Percentiles rank a stretch among this genome's conserved stretches.
These are phyloP conservation scores for Cotesia congregata DNA, from an alignment of 2,888 invertebrate species.

Conservation along the genomic window DNA sequence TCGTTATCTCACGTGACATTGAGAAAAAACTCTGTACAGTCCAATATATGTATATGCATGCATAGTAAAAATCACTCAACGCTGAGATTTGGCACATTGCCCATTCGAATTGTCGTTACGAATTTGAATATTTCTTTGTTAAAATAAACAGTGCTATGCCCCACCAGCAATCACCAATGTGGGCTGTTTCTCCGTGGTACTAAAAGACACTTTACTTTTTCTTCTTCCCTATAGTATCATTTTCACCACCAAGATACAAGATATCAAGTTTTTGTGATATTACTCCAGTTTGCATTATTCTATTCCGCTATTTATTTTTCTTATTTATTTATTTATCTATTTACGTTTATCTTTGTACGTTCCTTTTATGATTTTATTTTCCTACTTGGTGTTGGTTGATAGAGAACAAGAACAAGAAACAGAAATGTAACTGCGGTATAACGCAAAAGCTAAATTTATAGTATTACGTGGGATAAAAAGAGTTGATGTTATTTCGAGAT, in stretches of 20 bases:
- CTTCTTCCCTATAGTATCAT: neutral
- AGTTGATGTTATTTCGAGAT: neutral
- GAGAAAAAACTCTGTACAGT: slow-evolving; percentile 42
- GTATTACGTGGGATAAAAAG: neutral
- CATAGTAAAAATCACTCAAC: slow-evolving; percentile 51
- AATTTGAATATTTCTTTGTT: slow-evolving; percentile 49
- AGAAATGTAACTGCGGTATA: neutral
- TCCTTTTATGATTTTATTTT: neutral
- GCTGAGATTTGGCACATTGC: slow-evolving; percentile 49
- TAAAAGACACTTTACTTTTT: slow-evolving; percentile 23
- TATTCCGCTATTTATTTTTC: neutral
- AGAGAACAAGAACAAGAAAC: neutral
- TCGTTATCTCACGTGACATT: slow-evolving; percentile 25
- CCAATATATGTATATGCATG: slow-evolving; percentile 34
- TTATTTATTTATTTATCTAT: too few relatives aligned
- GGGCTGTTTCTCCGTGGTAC: slow-evolving; percentile 12
- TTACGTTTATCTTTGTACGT: neutral
- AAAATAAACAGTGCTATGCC: slow-evolving; percentile 3
- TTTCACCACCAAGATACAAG: neutral
- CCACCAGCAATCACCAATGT: neutral
- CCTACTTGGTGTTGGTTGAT: neutral
- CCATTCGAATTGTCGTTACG: slow-evolving; percentile 45
- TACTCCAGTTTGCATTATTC: neutral
- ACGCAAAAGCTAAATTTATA: neutral
- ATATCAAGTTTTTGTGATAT: neutral